Conservation (phyloP, 1,140 invertebrate species). For the Mercenaria mercenaria region DNA sequence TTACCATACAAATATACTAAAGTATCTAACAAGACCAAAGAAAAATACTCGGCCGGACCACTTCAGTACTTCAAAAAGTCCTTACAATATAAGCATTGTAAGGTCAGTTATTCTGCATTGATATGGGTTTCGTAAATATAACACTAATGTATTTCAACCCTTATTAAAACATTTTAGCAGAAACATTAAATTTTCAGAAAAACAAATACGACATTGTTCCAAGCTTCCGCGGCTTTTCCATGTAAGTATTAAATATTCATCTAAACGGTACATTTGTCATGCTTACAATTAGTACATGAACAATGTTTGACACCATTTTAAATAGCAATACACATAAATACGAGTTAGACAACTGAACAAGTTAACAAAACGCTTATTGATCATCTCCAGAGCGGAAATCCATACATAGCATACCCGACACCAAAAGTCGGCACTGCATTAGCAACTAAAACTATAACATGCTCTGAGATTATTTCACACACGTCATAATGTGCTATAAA, state of each 20-base stretch:
- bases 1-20: not conserved
- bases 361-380: slow-evolving; percentile 3
- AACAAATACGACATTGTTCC: not conserved
- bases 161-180: not conserved
- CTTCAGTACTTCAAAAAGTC: not conserved
- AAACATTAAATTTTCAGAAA: not conserved
- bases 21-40: not conserved
- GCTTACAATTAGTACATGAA: not conserved
- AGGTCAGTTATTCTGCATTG: not conserved
- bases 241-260: too few relatives aligned
- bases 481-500: not conserved
- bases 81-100: not conserved
- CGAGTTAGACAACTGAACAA: not conserved
- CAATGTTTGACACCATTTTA: not conserved
- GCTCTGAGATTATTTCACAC: not conserved
- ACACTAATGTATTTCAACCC: not conserved
- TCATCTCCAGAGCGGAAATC: not conserved
- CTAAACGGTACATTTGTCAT: too few relatives aligned
- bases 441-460: not conserved
- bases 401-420: slow-evolving; percentile 14
- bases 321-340: not conserved
- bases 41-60: not conserved
- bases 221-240: too few relatives aligned
- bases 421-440: not conserved
- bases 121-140: not conserved